Evolutionary conservation across 1,140 invertebrate genomes (phyloP).

Genomic region (Galendromus occidentalis): DNA sequence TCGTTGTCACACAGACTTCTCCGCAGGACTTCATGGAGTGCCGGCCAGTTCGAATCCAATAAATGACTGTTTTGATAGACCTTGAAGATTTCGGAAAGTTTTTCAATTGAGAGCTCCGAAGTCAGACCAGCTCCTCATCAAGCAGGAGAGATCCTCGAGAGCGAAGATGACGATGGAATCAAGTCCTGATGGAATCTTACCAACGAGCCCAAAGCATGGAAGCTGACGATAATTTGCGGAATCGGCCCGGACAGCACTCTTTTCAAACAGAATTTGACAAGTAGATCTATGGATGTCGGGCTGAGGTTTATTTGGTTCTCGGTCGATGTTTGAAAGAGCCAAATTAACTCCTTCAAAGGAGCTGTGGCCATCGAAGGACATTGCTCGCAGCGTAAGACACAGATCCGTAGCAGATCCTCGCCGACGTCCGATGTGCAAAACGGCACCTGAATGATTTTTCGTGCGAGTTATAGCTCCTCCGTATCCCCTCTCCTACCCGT

Average conservation of each 20-base stretch:
- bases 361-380: neutral
- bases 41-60: neutral
- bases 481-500: neutral
- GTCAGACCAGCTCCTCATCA: neutral
- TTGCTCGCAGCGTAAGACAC: neutral
- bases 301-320: neutral
- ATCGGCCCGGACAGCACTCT: neutral
- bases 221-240: neutral
- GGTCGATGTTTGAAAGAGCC: neutral
- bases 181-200: neutral
- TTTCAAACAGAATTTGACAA: neutral
- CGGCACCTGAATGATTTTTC: neutral
- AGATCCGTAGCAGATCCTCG: neutral
- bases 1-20: neutral
- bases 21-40: neutral
- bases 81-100: neutral
- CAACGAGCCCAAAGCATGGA: neutral
- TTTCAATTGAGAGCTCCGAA: neutral
- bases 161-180: neutral
- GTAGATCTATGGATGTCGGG: neutral
- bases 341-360: neutral
- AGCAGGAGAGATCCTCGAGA: neutral
- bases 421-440: neutral
- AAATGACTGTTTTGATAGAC: constrained; percentile 6
- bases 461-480: neutral